Percentiles rank a stretch among this genome's conserved stretches.
Conservation (phyloP, 2,888 invertebrate genomes). For the Rhyacophila evoluta region DNA sequence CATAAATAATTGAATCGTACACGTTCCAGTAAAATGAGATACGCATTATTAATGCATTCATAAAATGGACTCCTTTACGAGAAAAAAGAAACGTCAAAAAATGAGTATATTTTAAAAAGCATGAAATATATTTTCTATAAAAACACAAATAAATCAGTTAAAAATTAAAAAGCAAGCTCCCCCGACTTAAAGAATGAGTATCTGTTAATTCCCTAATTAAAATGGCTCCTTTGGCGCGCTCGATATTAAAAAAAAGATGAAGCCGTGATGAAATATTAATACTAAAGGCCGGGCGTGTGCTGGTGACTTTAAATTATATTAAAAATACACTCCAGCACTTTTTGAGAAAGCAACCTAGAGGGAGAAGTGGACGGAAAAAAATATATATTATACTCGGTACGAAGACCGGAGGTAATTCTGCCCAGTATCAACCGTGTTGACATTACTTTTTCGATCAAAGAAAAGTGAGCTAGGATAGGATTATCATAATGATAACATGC, state of each 20-base stretch:
- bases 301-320: constrained; percentile 5
- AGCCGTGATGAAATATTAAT: constrained; percentile 8
- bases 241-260: constrained; percentile 15
- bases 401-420: constrained; percentile 16
- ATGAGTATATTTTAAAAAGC: no score
- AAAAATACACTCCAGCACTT: neutral
- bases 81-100: no score
- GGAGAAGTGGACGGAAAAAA: neutral
- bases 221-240: neutral
- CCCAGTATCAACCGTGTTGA: neutral
- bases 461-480: neutral
- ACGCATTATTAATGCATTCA: no score
- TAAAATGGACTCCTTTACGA: no score
- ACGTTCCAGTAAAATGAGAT: no score
- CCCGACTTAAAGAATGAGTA: neutral
- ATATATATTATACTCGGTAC: neutral
- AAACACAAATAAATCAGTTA: neutral
- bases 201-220: constrained; percentile 18
- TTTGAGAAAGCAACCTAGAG: neutral
- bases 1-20: no score
- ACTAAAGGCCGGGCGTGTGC: neutral
- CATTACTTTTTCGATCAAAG: neutral
- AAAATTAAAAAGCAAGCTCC: neutral
- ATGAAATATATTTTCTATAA: no score
- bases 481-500: no score